A percentile compares a stretch with the other conserved stretches of the same genome.
Evolutionary conservation across 2,113 vertebrate species (phyloP).

Genomic region (Rhea americana): DNA sequence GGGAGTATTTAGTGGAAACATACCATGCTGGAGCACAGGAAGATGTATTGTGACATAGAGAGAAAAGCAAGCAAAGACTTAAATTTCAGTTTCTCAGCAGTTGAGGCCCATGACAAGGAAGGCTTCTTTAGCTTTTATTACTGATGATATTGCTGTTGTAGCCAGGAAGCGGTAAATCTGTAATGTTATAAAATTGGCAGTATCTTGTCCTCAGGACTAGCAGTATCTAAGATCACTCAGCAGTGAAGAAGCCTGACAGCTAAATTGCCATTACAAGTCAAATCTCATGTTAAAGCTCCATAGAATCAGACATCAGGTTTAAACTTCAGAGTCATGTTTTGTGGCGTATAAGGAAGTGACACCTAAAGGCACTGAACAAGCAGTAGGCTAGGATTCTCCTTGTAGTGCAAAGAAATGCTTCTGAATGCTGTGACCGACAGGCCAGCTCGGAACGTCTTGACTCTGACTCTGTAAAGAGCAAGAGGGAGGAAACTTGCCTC

Average conservation of each 20-base stretch:
- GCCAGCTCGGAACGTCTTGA: no score
- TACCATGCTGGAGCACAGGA: not conserved
- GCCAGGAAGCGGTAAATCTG: not conserved
- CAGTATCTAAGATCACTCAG: not conserved
- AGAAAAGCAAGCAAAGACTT: not conserved
- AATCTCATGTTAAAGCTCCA: not conserved
- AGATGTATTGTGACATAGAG: not conserved
- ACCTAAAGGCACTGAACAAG: not conserved
- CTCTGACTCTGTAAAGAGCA: not conserved
- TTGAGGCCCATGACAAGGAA: not conserved
- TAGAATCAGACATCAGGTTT: not conserved
- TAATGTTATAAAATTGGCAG: not conserved
- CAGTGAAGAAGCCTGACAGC: not conserved
- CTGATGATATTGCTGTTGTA: not conserved
- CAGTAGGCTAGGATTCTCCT: not conserved
- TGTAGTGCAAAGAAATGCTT: not conserved
- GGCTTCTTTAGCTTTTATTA: not conserved
- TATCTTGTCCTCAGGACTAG: not conserved
- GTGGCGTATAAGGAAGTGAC: not conserved
- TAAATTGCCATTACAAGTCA: not conserved
- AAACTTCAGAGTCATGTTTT: not conserved
- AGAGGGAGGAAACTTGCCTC: not conserved
- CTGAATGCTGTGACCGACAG: not conserved
- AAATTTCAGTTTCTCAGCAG: not conserved
- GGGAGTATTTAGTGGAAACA: constrained; percentile 16